Percentiles rank a stretch among this genome's conserved stretches.
These are phyloP conservation scores for Amiota communis DNA, from an alignment of 2,888 invertebrate genomes.

Conservation along the genomic window DNA sequence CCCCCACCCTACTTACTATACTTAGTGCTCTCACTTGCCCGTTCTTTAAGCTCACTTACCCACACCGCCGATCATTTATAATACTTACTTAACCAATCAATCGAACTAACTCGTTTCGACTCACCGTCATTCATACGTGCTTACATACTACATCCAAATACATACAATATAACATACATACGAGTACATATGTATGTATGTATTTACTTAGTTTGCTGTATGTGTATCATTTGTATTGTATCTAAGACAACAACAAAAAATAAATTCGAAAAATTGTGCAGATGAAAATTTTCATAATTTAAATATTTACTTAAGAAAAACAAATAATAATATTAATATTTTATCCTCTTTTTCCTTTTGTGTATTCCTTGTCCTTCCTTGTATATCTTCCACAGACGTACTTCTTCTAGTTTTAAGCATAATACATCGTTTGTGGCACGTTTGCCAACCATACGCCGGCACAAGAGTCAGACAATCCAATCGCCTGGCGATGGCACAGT, in stretches of 20 bases:
- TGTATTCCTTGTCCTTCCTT: not conserved
- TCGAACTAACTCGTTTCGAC: not conserved
- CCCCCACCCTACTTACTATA: too few species aligned
- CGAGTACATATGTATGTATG: not conserved
- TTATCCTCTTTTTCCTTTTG: not conserved
- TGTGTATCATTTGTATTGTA: not conserved
- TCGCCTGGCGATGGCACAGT: slow-evolving; percentile 76
- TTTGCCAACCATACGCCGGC: slow-evolving; percentile 88
- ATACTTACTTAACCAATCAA: not conserved
- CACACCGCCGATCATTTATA: not conserved
- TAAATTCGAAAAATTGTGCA: not conserved
- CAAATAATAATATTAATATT: not conserved
- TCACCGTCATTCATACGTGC: not conserved
- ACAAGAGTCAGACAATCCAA: slow-evolving; percentile 85
- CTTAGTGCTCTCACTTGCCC: too few species aligned
- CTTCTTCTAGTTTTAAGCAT: slow-evolving; percentile 90
- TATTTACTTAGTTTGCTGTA: not conserved
- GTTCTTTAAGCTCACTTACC: too few species aligned
- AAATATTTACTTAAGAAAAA: not conserved
- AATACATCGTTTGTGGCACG: slow-evolving; percentile 94
- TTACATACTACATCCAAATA: too few species aligned
- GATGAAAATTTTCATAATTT: not conserved
- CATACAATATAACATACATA: too few species aligned
- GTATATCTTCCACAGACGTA: slow-evolving; percentile 75
- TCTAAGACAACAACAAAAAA: not conserved